These are phyloP conservation scores for Dromas ardeola DNA, from an alignment of 2,113 vertebrate species.

Conservation along the genomic window DNA sequence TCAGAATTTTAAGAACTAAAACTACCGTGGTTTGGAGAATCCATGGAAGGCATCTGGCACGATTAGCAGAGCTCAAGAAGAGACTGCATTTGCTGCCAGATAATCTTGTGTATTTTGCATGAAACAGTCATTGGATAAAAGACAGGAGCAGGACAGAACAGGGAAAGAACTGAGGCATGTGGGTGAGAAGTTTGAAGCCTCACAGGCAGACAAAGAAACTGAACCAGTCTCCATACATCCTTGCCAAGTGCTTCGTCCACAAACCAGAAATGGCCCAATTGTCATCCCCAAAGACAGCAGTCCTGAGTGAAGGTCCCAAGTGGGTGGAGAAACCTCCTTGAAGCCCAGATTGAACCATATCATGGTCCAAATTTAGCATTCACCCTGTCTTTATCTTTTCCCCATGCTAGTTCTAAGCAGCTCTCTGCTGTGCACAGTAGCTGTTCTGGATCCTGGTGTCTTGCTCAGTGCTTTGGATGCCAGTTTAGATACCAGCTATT, in stretches of 20 bases:
- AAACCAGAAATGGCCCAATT: background rate
- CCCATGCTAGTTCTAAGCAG: background rate
- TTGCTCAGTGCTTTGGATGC: background rate
- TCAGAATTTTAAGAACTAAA: slow-evolving; percentile 39
- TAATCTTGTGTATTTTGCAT: slow-evolving; percentile 1
- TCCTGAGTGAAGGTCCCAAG: background rate
- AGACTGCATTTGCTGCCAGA: slow-evolving; percentile 9
- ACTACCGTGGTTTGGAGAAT: slow-evolving; percentile 45
- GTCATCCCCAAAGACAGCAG: background rate
- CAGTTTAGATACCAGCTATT: background rate
- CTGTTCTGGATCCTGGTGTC: accelerated
- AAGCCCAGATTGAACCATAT: background rate
- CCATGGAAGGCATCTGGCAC: slow-evolving; percentile 39
- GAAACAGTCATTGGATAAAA: background rate
- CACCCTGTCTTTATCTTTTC: background rate
- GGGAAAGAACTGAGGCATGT: background rate
- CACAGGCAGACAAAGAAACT: background rate
- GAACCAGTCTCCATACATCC: background rate
- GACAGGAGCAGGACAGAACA: background rate
- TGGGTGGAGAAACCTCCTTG: background rate
- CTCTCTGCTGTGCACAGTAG: background rate
- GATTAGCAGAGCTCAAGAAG: slow-evolving; percentile 20
- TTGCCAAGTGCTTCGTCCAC: background rate
- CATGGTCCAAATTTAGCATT: background rate
- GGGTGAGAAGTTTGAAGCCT: background rate